phyloP scores from a whole-genome alignment of 2,113 vertebrate species.

The Takifugu bimaculatus region DNA sequence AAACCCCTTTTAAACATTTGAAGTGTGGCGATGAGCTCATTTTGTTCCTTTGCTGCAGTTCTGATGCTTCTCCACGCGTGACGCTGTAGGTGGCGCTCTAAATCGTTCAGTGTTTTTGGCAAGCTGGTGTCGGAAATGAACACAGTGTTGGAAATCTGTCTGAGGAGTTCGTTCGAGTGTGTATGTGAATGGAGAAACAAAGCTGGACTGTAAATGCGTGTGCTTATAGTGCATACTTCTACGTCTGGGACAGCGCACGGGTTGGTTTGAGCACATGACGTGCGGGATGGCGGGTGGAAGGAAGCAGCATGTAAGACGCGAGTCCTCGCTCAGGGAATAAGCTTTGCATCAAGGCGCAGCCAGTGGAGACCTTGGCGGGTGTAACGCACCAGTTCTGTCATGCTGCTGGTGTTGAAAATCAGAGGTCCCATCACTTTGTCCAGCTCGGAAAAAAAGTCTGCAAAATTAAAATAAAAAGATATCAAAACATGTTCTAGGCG shows the following conservation, averaged over 20 bases:
- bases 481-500: too few species aligned
- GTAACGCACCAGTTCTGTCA: constrained; percentile 97
- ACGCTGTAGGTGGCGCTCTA: constrained; percentile 37
- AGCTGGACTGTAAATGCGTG: constrained; percentile 32
- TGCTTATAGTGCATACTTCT: constrained; percentile 28
- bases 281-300: constrained; percentile 42
- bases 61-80: constrained; percentile 41
- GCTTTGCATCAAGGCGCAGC: constrained; percentile 94
- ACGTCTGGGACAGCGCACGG: constrained; percentile 18
- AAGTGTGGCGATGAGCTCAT: constrained; percentile 40
- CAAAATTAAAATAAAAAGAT: constrained; percentile 24
- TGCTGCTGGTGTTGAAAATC: constrained; percentile 96
- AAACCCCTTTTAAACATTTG: constrained; percentile 42
- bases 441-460: constrained; percentile 96
- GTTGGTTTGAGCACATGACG: constrained; percentile 30
- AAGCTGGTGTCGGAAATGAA: constrained; percentile 80
- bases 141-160: constrained; percentile 82
- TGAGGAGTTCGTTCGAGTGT: constrained; percentile 55
- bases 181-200: constrained; percentile 44
- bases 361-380: constrained; percentile 97
- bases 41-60: constrained; percentile 41
- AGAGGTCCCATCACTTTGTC: constrained; percentile 96
- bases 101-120: constrained; percentile 74
- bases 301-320: constrained; percentile 35
- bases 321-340: constrained; percentile 67